phyloP scores from a whole-genome alignment of 1,140 invertebrate species.

The Drosophila nannoptera region DNA sequence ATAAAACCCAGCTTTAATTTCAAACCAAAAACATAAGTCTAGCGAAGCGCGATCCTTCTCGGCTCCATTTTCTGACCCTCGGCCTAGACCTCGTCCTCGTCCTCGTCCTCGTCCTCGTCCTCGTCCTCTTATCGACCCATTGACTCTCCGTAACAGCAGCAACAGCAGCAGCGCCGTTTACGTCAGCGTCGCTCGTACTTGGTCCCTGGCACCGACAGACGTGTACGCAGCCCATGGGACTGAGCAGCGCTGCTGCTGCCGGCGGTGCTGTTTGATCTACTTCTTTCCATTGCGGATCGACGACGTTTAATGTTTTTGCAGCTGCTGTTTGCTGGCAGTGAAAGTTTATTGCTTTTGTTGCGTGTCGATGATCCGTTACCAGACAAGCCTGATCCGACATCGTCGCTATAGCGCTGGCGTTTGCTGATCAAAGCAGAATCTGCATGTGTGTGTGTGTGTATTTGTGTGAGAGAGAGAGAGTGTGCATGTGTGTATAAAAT shows the following conservation, averaged over 20 bases:
- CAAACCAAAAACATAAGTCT: slow-evolving; percentile 10
- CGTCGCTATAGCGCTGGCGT: slow-evolving; percentile 62
- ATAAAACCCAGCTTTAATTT: background rate
- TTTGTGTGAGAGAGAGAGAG: slow-evolving; percentile 11
- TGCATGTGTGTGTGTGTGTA: slow-evolving; percentile 13
- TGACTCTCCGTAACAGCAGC: slow-evolving; percentile 42
- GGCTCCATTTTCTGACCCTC: too few species aligned
- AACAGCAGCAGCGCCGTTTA: slow-evolving; percentile 54
- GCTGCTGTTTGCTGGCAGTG: slow-evolving; percentile 64
- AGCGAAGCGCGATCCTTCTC: slow-evolving; percentile 14
- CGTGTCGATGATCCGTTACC: slow-evolving; percentile 42
- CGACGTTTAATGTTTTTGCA: slow-evolving; percentile 49
- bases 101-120: background rate
- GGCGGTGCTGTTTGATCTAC: slow-evolving; percentile 35
- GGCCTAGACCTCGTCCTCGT: too few species aligned
- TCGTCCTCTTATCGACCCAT: background rate
- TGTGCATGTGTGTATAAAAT: slow-evolving; percentile 25
- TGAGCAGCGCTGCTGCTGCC: slow-evolving; percentile 21
- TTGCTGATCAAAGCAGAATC: slow-evolving; percentile 52
- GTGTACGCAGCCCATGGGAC: slow-evolving; percentile 62
- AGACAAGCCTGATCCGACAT: slow-evolving; percentile 25
- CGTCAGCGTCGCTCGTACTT: slow-evolving; percentile 74
- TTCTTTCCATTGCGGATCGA: slow-evolving; percentile 52
- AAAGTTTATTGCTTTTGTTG: slow-evolving; percentile 70
- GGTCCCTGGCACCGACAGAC: slow-evolving; percentile 64